Conservation (phyloP, 2,888 invertebrate species). For the Melieria omissa region DNA sequence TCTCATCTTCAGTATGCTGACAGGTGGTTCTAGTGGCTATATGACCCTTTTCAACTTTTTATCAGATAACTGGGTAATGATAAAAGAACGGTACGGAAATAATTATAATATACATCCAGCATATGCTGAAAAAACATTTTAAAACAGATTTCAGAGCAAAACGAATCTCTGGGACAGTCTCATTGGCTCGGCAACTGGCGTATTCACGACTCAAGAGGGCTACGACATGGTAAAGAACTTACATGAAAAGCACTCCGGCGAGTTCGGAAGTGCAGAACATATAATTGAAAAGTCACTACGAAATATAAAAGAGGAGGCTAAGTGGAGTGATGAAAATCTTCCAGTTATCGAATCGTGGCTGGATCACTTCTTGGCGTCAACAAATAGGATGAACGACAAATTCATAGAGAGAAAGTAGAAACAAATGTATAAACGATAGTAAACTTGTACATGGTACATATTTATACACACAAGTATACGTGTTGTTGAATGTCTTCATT, state of each 20-base stretch:
- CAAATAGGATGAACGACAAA: neutral
- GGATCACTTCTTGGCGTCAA: constrained; percentile 68
- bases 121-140: neutral
- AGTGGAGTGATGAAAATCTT: constrained; percentile 81
- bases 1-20: constrained; percentile 79
- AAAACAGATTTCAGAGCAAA: constrained; percentile 73
- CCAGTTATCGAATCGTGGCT: constrained; percentile 82
- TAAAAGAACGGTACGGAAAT: constrained; percentile 73
- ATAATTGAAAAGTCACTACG: constrained; percentile 79
- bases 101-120: neutral
- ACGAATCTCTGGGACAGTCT: constrained; percentile 82
- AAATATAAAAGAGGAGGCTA: constrained; percentile 79
- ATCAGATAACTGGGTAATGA: constrained; percentile 75
- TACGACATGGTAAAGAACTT: constrained; percentile 76
- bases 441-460: neutral
- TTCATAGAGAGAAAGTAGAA: neutral
- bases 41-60: constrained; percentile 79
- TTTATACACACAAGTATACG: too few species aligned
- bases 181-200: constrained; percentile 78
- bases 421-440: neutral
- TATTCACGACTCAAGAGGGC: constrained; percentile 80
- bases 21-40: constrained; percentile 78
- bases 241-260: constrained; percentile 73
- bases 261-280: constrained; percentile 79
- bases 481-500: too few species aligned